These are phyloP conservation scores for Lepus americanus DNA, from an alignment of 2,113 vertebrate species.

Conservation along the genomic window DNA sequence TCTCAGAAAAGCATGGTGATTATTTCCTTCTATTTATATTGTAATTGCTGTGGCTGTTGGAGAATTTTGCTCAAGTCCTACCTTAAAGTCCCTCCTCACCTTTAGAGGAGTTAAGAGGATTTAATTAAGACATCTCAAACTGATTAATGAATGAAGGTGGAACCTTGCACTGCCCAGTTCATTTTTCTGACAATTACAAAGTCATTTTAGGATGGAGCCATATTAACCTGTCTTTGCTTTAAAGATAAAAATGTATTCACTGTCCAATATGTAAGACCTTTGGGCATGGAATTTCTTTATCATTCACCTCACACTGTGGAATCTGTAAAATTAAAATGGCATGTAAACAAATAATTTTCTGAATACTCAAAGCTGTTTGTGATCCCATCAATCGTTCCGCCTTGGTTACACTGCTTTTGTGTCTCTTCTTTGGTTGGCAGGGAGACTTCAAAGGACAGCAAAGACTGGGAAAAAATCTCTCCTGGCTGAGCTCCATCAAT, in stretches of 20 bases:
- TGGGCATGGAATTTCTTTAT: not conserved
- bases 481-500: not conserved
- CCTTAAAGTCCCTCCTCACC: not conserved
- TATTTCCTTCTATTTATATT: not conserved
- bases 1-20: not conserved
- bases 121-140: conserved; percentile 52
- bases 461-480: not conserved
- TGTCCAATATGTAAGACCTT: not conserved
- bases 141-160: conserved; percentile 31
- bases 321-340: conserved; percentile 37
- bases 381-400: not conserved
- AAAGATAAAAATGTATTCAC: conserved; percentile 47
- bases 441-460: not conserved
- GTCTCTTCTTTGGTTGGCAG: not conserved
- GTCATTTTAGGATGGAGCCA: conserved; percentile 29
- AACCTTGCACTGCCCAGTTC: not conserved
- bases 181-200: conserved; percentile 51
- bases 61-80: conserved; percentile 45
- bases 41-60: not conserved
- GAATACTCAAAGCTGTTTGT: not conserved
- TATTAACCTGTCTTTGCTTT: conserved; percentile 34
- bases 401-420: not conserved
- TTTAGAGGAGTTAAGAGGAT: not conserved
- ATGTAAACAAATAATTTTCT: not conserved
- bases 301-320: conserved; percentile 26